Conservation (phyloP, 2,113 vertebrate genomes). For the Motacilla alba region DNA sequence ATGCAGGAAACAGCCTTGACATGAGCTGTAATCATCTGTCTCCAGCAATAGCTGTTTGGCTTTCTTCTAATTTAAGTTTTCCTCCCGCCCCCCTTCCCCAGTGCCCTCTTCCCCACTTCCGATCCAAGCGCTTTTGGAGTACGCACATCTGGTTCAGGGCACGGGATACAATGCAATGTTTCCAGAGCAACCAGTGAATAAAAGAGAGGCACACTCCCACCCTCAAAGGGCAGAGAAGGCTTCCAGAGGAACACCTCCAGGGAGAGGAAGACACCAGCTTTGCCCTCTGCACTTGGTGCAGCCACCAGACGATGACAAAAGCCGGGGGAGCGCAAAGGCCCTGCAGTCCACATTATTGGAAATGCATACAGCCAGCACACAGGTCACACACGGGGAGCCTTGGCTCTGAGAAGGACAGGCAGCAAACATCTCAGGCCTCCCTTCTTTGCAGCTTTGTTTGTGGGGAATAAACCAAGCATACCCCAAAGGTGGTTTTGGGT, state of each 20-base stretch:
- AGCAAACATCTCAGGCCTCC: background rate
- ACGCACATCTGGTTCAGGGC: background rate
- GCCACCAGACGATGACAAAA: fast-evolving
- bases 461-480: background rate
- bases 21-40: slow-evolving; percentile 69
- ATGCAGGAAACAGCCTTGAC: slow-evolving; percentile 72
- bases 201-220: background rate
- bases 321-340: background rate
- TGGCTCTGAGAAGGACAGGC: background rate
- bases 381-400: fast-evolving
- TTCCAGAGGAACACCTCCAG: background rate
- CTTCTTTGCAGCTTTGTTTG: background rate
- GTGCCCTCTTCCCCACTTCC: slow-evolving; percentile 23
- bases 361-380: fast-evolving
- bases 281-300: background rate
- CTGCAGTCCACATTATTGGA: background rate
- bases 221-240: background rate
- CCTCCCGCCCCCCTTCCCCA: background rate
- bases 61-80: slow-evolving; percentile 67
- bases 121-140: background rate
- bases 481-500: background rate
- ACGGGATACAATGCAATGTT: fast-evolving
- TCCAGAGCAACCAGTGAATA: background rate
- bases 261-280: background rate
- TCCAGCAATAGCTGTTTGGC: slow-evolving; percentile 57